phyloP scores from a whole-genome alignment of 2,113 vertebrate genomes.

The Orthochromis malagaraziensis region DNA sequence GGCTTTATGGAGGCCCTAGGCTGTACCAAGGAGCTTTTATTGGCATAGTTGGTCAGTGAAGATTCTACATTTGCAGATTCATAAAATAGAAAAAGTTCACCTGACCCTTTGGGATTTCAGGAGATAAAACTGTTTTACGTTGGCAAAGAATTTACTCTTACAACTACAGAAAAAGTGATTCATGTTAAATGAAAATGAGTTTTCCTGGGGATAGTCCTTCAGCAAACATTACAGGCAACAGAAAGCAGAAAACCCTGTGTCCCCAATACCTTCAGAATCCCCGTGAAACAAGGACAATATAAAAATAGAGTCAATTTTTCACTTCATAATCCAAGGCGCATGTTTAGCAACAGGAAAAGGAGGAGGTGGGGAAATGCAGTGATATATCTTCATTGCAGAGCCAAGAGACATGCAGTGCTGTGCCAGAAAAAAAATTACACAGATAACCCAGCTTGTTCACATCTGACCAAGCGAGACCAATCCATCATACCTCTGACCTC shows the following conservation, averaged over 20 bases:
- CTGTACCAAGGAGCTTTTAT: background rate
- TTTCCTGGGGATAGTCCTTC: background rate
- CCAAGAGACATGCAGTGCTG: background rate
- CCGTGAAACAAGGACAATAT: background rate
- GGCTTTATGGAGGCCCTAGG: background rate
- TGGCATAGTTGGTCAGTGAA: background rate
- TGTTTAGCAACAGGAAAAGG: background rate
- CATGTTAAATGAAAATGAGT: background rate
- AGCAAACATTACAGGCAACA: background rate
- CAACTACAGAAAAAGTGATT: background rate
- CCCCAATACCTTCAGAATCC: background rate
- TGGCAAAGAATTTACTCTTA: background rate
- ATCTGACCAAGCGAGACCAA: slow-evolving; percentile 19
- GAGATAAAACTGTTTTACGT: background rate
- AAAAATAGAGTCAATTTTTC: slow-evolving; percentile 16
- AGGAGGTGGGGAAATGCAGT: background rate
- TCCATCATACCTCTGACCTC: slow-evolving; percentile 57
- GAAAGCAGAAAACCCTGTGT: background rate
- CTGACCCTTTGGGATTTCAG: background rate
- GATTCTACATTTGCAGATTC: background rate
- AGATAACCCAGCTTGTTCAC: slow-evolving; percentile 18
- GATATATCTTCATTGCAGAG: slow-evolving; percentile 8
- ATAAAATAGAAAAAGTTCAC: background rate
- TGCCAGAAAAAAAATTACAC: background rate
- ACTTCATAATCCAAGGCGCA: slow-evolving; percentile 23